A percentile compares a stretch with the other conserved stretches of the same genome.
These are phyloP conservation scores for Melieria crassipennis DNA, from an alignment of 2,888 invertebrate species.

Conservation along the genomic window DNA sequence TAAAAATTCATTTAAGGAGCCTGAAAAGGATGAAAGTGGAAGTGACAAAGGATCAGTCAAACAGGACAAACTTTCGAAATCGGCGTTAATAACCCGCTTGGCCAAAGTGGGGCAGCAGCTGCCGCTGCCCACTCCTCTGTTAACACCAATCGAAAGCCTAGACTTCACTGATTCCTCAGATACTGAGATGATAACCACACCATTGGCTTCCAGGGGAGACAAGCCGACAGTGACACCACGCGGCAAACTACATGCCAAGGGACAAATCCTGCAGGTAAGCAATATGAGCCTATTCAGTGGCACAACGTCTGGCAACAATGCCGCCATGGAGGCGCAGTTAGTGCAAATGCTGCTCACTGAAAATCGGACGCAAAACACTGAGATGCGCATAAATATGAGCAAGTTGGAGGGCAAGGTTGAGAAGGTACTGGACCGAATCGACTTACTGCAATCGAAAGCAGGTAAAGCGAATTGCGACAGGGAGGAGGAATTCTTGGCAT, in stretches of 20 bases:
- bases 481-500: constrained; percentile 55
- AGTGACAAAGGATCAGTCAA: background rate
- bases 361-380: constrained; percentile 73
- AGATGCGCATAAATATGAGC: constrained; percentile 73
- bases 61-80: constrained; percentile 29
- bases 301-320: constrained; percentile 16
- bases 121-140: constrained; percentile 56
- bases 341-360: constrained; percentile 71
- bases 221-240: constrained; percentile 41
- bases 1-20: background rate
- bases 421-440: constrained; percentile 69
- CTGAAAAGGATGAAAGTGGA: background rate
- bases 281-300: constrained; percentile 18
- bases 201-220: constrained; percentile 23
- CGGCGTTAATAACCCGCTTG: constrained; percentile 66
- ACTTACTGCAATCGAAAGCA: constrained; percentile 30
- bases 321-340: constrained; percentile 61
- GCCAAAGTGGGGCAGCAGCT: constrained; percentile 69
- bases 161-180: constrained; percentile 65
- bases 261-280: constrained; percentile 39
- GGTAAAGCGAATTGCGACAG: constrained; percentile 37
- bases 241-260: constrained; percentile 47
- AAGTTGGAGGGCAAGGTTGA: constrained; percentile 74
- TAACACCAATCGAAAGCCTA: constrained; percentile 21
- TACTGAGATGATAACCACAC: constrained; percentile 55